Conservation (phyloP, 2,113 vertebrate genomes). For the Xyliphius kryptos region DNA sequence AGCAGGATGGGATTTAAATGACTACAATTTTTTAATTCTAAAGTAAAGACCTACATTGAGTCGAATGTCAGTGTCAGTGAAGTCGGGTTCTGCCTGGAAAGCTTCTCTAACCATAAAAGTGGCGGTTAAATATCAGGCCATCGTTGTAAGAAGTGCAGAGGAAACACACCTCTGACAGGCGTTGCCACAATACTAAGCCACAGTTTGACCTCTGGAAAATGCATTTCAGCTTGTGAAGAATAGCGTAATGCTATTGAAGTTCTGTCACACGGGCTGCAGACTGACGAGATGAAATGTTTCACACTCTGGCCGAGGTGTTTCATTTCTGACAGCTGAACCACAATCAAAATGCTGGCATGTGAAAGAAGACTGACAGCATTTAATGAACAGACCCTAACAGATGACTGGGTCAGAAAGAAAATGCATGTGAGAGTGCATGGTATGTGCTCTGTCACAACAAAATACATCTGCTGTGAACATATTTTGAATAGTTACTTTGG, state of each 20-base stretch:
- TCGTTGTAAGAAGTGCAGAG: constrained; percentile 36
- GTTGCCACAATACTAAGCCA: constrained; percentile 40
- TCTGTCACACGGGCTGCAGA: constrained; percentile 30
- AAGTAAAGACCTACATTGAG: no score
- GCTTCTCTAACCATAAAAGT: no score
- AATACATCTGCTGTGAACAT: constrained; percentile 9
- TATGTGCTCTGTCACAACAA: constrained; percentile 22
- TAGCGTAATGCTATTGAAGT: constrained; percentile 43
- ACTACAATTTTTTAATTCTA: no score
- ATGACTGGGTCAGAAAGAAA: constrained; percentile 18
- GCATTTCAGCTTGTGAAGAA: constrained; percentile 42
- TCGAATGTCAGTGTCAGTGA: no score
- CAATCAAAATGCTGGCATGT: constrained; percentile 50
- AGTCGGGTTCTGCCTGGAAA: constrained; percentile 15
- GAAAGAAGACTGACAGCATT: constrained; percentile 62
- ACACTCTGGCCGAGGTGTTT: constrained; percentile 57
- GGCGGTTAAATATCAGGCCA: constrained; percentile 35
- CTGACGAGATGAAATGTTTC: constrained; percentile 33
- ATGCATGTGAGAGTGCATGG: constrained; percentile 1
- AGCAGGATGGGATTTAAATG: no score
- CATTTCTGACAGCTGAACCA: constrained; percentile 58
- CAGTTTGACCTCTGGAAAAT: constrained; percentile 37
- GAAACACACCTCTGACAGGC: constrained; percentile 39
- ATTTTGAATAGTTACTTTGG: no score
- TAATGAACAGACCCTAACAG: constrained; percentile 51